Evolutionary conservation across 2,797 vertebrate genomes (phyloP).

Genomic region (Galaxias olidus): DNA sequence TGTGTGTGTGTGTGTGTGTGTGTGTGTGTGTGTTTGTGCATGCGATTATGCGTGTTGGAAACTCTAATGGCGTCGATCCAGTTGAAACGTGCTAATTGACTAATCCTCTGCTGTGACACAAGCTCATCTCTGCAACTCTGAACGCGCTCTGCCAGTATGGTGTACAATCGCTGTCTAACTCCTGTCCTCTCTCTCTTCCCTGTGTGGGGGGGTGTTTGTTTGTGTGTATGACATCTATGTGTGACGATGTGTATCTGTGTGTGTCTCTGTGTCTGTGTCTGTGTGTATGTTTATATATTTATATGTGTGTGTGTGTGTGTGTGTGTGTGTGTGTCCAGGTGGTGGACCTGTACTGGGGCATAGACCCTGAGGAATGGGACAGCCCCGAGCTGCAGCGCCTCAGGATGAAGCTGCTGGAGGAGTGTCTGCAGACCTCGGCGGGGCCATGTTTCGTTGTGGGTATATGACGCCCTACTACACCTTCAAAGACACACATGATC

Average conservation of each 20-base stretch:
- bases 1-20: constrained; percentile 7
- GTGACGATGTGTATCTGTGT: not conserved
- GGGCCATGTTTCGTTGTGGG: constrained; percentile 99
- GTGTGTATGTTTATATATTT: constrained; percentile 14
- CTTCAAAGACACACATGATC: not conserved
- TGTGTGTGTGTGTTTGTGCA: constrained; percentile 1
- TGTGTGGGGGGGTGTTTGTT: constrained; percentile 2
- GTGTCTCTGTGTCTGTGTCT: constrained; percentile 6
- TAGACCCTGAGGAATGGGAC: constrained; percentile 92
- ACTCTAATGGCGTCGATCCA: not conserved
- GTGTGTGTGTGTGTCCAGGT: constrained; percentile 74
- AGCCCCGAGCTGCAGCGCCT: constrained; percentile 91
- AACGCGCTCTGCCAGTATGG: too few species aligned
- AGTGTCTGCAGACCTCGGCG: constrained; percentile 95
- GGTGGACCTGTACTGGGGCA: constrained; percentile 96
- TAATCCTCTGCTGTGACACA: too few species aligned
- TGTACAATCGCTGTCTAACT: too few species aligned
- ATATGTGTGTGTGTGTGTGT: constrained; percentile 17
- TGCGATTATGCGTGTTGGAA: constrained; percentile 8
- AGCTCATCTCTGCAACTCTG: too few species aligned
- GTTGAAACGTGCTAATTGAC: too few species aligned
- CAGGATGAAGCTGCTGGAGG: constrained; percentile 94
- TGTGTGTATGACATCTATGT: constrained; percentile 2
- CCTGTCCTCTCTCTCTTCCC: too few species aligned
- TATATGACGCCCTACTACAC: constrained; percentile 59